phyloP scores from a whole-genome alignment of 2,888 invertebrate species.

The Epinotia nisella region DNA sequence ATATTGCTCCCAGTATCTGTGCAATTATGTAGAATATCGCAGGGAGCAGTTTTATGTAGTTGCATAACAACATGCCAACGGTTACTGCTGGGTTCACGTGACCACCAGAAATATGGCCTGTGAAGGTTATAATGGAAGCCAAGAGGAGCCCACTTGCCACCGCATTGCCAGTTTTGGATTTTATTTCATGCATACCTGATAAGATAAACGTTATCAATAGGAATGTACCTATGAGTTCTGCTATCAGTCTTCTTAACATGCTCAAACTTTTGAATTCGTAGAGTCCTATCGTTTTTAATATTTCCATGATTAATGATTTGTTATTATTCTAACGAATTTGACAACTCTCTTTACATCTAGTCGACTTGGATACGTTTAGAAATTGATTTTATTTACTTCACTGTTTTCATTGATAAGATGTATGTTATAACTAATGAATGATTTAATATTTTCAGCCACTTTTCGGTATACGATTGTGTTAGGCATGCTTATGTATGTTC shows the following conservation, averaged over 20 bases:
- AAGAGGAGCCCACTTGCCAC: constrained; percentile 15
- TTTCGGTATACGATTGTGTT: no score
- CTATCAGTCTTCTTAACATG: constrained; percentile 14
- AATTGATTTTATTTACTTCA: background rate
- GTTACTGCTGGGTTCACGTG: constrained; percentile 61
- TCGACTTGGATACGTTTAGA: background rate
- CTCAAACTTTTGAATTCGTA: constrained; percentile 11
- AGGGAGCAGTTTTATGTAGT: constrained; percentile 54
- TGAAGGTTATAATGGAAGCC: constrained; percentile 13
- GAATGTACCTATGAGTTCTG: constrained; percentile 29
- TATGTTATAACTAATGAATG: no score
- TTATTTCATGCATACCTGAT: background rate
- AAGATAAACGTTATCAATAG: constrained; percentile 5
- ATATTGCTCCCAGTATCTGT: constrained; percentile 53
- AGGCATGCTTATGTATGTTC: no score
- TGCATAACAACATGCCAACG: constrained; percentile 51
- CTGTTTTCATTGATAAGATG: background rate
- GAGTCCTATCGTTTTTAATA: constrained; percentile 15
- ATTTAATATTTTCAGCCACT: no score
- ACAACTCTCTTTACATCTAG: constrained; percentile 2
- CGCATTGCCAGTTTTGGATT: constrained; percentile 1
- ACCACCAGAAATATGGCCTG: constrained; percentile 48
- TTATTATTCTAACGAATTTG: background rate
- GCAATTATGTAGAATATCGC: constrained; percentile 53
- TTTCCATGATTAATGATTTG: background rate